Percentiles rank a stretch among this genome's conserved stretches.
These are phyloP conservation scores for Rhynchophorus ferrugineus DNA, from an alignment of 1,140 invertebrate genomes.

Conservation along the genomic window DNA sequence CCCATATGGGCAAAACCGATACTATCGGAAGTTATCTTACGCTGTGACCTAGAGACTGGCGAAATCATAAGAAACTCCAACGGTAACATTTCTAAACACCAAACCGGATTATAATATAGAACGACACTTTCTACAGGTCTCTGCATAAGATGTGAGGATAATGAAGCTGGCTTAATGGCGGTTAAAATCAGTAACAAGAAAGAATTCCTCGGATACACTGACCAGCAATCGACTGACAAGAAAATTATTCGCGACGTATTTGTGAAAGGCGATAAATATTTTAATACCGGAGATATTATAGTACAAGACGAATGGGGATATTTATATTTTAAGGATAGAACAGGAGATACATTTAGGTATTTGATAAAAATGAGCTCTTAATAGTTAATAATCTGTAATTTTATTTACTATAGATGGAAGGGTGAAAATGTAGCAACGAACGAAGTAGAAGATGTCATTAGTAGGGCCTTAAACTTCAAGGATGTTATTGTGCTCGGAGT, in stretches of 20 bases:
- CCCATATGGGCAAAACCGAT: slow-evolving; percentile 58
- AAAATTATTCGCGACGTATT: slow-evolving; percentile 87
- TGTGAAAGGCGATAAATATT: slow-evolving; percentile 76
- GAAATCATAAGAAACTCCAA: slow-evolving; percentile 64
- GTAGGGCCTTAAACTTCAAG: slow-evolving; percentile 64
- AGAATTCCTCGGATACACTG: slow-evolving; percentile 77
- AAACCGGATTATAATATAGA: background rate
- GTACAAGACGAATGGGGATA: slow-evolving; percentile 87
- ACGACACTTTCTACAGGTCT: slow-evolving; percentile 32
- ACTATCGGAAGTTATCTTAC: slow-evolving; percentile 68
- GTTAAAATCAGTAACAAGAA: slow-evolving; percentile 73
- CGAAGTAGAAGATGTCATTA: slow-evolving; percentile 92
- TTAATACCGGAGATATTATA: slow-evolving; percentile 90
- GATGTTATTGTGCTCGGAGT: slow-evolving; percentile 83
- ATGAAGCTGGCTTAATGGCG: slow-evolving; percentile 63
- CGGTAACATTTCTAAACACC: slow-evolving; percentile 42
- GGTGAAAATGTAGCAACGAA: slow-evolving; percentile 95
- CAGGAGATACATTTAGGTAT: slow-evolving; percentile 90
- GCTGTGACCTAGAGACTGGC: slow-evolving; percentile 73
- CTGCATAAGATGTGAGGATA: slow-evolving; percentile 70
- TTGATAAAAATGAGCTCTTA: too few species aligned
- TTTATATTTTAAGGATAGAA: slow-evolving; percentile 92
- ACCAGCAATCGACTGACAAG: slow-evolving; percentile 81
- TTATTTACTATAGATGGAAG: slow-evolving; percentile 70
- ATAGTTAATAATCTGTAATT: too few species aligned